Base-by-base conservation (phyloP, 1,140 invertebrate species). In the Bombus superbus region DNA sequence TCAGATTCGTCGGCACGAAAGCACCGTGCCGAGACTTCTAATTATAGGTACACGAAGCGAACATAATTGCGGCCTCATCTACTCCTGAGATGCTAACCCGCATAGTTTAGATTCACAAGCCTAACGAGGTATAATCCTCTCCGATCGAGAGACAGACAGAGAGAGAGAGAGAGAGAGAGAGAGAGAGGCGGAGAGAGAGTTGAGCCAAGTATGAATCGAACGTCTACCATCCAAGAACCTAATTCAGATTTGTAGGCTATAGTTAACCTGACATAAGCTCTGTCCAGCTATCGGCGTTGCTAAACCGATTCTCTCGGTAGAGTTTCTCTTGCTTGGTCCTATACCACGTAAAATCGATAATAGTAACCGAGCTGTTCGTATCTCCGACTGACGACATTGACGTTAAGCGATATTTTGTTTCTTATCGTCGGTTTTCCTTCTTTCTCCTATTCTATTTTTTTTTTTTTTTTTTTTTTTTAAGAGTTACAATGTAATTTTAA, bases 21-120 rank as follows among this genome's bases (percentile, higher is more conserved):
- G 47, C 35, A 66, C 38, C 62, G 38, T 35, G 38, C 22, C 9
- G 4, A 76, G 15, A 57, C 44, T 83, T 83, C 74, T 77, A 83
- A 83, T 77, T 77, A 68, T 57, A 57, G 81, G 35, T 42, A 77
- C 62, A 77, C 15, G 81, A 77, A 69, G 62, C 81, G 74, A 77
- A 32, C 81, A 40, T 69, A 83, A 83, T 83, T 69, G 81, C 77
- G 64, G 74, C 47, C 47, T 69, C 62, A 83, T 83, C 81, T 66
- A 47, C 42, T 28, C n/a, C 35, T 64, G 74, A 77, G 74, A 83
- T 78, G 81, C 62, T 69, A 77, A 57, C 81, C 81, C 32, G 62
- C 81, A 83, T 83, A 83, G 81, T 78, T 83, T 53, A 77, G 81
- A 83, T 83, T 83, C 81, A 68, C 81, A 68, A 83, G 64, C 81